Evolutionary conservation across 2,888 invertebrate species (phyloP).

Genomic region (Ochropleura leucogaster): DNA sequence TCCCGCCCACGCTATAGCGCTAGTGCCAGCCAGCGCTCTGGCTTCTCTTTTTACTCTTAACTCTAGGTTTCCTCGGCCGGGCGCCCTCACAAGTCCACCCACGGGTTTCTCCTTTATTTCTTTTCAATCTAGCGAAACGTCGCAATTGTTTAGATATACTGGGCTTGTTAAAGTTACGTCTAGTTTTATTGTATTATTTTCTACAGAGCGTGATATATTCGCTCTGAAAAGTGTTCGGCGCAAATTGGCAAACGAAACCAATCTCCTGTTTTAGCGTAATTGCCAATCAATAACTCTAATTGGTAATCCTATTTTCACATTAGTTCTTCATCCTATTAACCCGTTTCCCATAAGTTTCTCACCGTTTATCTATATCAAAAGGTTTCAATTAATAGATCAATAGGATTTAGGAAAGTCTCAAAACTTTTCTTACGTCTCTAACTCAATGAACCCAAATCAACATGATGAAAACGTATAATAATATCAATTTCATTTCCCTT

Average conservation of each 20-base stretch:
- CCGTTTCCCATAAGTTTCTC: neutral
- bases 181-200: conserved; percentile 41
- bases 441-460: conserved; percentile 50
- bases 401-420: conserved; percentile 17
- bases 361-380: conserved; percentile 1
- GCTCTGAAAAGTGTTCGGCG: neutral
- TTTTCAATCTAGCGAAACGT: conserved; percentile 57
- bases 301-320: neutral
- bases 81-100: conserved; percentile 67
- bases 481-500: conserved; percentile 57
- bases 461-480: conserved; percentile 46
- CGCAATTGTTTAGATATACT: conserved; percentile 58
- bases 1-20: conserved; percentile 73
- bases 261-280: neutral
- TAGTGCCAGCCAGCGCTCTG: conserved; percentile 20
- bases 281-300: conserved; percentile 1
- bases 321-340: neutral
- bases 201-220: conserved; percentile 8
- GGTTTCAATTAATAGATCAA: conserved; percentile 18
- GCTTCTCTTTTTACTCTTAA: conserved; percentile 66
- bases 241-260: conserved; percentile 5
- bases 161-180: conserved; percentile 39
- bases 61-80: conserved; percentile 64
- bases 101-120: conserved; percentile 65
- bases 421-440: conserved; percentile 16